Evolutionary conservation across 1,140 invertebrate species (phyloP).

Genomic region (Pogonomyrmex californicus): DNA sequence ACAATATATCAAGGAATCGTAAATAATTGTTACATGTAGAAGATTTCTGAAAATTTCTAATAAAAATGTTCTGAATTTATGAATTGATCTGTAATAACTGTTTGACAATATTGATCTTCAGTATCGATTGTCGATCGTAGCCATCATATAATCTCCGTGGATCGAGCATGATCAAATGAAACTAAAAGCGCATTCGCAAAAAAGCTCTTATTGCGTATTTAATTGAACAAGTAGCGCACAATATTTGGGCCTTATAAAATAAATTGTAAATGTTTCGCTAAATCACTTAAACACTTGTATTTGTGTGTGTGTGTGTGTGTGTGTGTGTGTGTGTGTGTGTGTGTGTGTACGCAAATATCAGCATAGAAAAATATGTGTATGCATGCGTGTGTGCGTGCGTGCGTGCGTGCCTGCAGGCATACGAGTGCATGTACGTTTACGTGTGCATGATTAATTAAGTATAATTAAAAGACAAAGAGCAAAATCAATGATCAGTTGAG

Average conservation of each 20-base stretch:
- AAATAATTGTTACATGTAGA: not conserved
- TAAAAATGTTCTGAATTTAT: not conserved
- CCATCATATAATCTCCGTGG: conserved; percentile 18
- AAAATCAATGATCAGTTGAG: no score
- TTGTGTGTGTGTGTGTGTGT: conserved; percentile 13
- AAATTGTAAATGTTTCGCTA: conserved; percentile 72
- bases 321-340: not conserved
- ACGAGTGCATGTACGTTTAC: no score
- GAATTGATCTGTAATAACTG: not conserved
- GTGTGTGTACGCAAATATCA: conserved; percentile 43
- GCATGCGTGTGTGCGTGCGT: no score
- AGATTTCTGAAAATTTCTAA: not conserved
- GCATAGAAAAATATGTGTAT: no score
- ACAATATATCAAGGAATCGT: not conserved
- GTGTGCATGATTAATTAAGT: no score
- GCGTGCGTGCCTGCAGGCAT: no score
- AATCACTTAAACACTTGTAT: conserved; percentile 49
- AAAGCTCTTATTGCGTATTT: conserved; percentile 69
- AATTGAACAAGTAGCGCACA: conserved; percentile 77
- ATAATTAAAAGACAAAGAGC: no score
- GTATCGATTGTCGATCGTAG: conserved; percentile 35
- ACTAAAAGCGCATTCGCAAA: conserved; percentile 61
- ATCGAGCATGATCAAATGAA: conserved; percentile 66
- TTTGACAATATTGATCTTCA: conserved; percentile 20
- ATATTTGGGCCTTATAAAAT: conserved; percentile 78